phyloP scores from a whole-genome alignment of 2,888 invertebrate genomes.

The Trissolcus brochymenae region DNA sequence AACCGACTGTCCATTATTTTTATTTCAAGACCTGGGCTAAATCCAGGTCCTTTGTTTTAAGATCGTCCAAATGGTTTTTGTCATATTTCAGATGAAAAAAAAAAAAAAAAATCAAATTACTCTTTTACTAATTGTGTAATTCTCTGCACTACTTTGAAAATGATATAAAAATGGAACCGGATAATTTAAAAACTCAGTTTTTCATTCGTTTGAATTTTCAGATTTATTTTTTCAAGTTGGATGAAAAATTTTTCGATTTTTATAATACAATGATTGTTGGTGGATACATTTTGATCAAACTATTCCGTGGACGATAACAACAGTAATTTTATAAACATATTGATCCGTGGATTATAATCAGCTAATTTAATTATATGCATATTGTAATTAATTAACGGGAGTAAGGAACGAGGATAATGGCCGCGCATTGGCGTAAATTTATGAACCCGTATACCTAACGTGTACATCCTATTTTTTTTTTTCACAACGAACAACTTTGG shows the following conservation, averaged over 20 bases:
- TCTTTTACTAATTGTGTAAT: background rate
- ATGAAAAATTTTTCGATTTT: too few relatives aligned
- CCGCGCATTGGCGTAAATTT: conserved; percentile 2
- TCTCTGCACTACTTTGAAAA: background rate
- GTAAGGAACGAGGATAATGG: conserved; percentile 21
- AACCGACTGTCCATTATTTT: too few relatives aligned
- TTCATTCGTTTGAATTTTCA: background rate
- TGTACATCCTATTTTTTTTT: background rate
- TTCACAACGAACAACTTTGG: too few relatives aligned
- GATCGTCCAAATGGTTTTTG: too few relatives aligned
- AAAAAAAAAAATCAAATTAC: too few relatives aligned
- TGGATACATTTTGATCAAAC: background rate
- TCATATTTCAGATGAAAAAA: too few relatives aligned
- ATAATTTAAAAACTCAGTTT: background rate
- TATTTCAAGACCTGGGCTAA: too few relatives aligned
- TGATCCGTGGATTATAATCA: conserved; percentile 38
- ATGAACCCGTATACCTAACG: background rate
- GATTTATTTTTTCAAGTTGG: too few relatives aligned
- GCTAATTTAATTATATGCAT: conserved; percentile 45
- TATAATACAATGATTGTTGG: too few relatives aligned
- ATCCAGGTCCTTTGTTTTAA: too few relatives aligned
- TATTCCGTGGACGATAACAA: background rate
- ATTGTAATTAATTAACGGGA: conserved; percentile 44
- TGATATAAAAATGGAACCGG: background rate
- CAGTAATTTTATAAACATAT: conserved; percentile 31